Evolutionary conservation across 2,113 vertebrate genomes (phyloP).

Genomic region (Lepus timidus): DNA sequence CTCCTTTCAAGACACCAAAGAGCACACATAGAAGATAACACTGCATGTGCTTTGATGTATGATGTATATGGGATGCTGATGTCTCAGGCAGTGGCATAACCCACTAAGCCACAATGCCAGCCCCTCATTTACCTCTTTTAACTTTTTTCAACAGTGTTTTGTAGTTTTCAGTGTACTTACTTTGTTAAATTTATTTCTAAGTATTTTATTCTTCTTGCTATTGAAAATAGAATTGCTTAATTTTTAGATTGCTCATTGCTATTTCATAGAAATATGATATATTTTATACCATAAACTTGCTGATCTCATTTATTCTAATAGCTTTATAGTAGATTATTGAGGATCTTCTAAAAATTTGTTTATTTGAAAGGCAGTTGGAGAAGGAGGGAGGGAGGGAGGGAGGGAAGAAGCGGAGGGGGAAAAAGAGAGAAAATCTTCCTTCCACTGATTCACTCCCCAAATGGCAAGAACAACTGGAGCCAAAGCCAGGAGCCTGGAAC

Average conservation of each 20-base stretch:
- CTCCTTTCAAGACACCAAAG: slow-evolving; percentile 9
- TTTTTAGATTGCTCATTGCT: neutral
- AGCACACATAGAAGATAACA: neutral
- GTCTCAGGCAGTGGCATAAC: no score
- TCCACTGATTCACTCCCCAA: no score
- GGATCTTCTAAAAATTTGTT: no score
- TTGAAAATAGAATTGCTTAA: neutral
- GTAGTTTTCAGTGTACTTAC: neutral
- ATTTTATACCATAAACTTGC: neutral
- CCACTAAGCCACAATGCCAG: neutral
- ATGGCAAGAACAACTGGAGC: no score
- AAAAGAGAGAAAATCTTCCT: no score
- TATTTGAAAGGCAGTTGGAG: no score
- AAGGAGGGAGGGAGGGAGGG: no score
- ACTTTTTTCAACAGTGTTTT: neutral
- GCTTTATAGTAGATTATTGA: slow-evolving; percentile 7
- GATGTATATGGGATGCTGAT: neutral
- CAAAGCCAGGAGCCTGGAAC: no score
- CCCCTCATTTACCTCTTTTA: neutral
- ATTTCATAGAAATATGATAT: neutral
- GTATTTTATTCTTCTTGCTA: neutral
- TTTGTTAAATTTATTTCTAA: slow-evolving; percentile 31
- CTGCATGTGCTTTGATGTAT: neutral
- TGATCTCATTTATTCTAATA: slow-evolving; percentile 2
- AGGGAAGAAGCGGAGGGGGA: no score